Base-by-base conservation (phyloP, 2,888 invertebrate genomes). In the Pedicia rivosa region DNA sequence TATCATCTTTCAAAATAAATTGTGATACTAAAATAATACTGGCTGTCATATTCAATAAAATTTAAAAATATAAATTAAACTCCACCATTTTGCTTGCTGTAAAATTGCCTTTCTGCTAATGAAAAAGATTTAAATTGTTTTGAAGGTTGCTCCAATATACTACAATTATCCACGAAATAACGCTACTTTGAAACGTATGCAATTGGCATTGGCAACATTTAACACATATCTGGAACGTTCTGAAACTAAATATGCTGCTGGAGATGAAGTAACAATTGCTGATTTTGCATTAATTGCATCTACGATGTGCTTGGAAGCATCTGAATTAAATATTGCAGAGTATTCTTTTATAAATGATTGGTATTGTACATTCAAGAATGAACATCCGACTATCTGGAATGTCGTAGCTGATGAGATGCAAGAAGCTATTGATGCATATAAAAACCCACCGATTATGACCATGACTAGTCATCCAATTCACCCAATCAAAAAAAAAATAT, bases 91-190 rank as follows among this genome's bases (percentile, higher is more conserved):
- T n/a, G n/a, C n/a, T n/a, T n/a, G n/a, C n/a, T n/a, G n/a, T n/a
- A n/a, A n/a, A n/a, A n/a, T n/a, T n/a, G n/a, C n/a, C n/a, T n/a
- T n/a, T n/a, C n/a, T n/a, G n/a, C n/a, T n/a, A 29, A 9, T 9
- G 20, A 31, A n/a, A 12, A 31, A 20, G 9, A n/a, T n/a, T n/a
- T 5, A 10, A 24, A 5, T n/a, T 56, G 57, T n/a, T n/a, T 28
- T 53, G 28, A 53, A 78, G 78, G 62, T 78, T 66, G 69, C 70
- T 3, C 78, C 78, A 14, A 73, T 77, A 48, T 78, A 74, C 52
- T 78, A 71, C 46, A 75, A 71, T 48, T 78, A 78, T 50, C 55
- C 72, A 48, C 65, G 74, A 41, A 73, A 72, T 3, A 67, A 72
- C 0, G 51, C 70, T 5, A 68, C 68, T 8, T 48, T 74, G 45